phyloP scores from a whole-genome alignment of 2,888 invertebrate species.

The Micropterix aruncella region DNA sequence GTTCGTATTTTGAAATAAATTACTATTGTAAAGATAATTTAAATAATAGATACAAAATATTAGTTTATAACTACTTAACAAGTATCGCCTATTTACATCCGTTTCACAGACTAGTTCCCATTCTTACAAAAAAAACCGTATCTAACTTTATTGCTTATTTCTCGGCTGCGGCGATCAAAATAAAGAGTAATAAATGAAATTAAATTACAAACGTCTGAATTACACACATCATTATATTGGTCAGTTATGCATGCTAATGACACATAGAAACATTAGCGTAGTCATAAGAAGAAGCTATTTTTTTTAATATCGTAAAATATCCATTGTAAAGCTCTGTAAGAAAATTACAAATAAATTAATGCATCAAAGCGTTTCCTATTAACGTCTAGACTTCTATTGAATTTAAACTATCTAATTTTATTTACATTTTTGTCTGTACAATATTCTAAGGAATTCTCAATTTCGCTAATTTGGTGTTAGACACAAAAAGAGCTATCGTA shows the following conservation, averaged over 20 bases:
- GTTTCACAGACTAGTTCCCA: not conserved
- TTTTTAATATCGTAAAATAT: not conserved
- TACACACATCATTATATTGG: too few species aligned
- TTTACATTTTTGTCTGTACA: not conserved
- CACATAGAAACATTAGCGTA: not conserved
- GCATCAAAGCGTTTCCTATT: not conserved
- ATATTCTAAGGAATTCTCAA: not conserved
- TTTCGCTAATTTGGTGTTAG: not conserved
- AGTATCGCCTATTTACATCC: not conserved
- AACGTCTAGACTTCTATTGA: not conserved
- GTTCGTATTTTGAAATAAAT: not conserved
- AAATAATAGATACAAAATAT: not conserved
- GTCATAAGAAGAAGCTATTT: not conserved
- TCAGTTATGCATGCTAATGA: not conserved
- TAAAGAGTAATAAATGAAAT: too few species aligned
- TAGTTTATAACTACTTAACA: not conserved
- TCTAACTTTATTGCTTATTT: not conserved
- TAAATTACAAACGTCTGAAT: too few species aligned
- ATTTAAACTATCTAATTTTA: not conserved
- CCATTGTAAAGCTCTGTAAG: conserved; percentile 35
- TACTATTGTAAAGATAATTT: not conserved
- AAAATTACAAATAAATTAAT: conserved; percentile 25
- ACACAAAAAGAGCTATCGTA: not conserved
- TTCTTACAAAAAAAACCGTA: not conserved
- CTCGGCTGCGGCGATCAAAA: not conserved